Evolutionary conservation across 2,888 invertebrate genomes (phyloP), one percentile per base, ranked within the genome.

Genomic region (Agrochola lychnidis): DNA sequence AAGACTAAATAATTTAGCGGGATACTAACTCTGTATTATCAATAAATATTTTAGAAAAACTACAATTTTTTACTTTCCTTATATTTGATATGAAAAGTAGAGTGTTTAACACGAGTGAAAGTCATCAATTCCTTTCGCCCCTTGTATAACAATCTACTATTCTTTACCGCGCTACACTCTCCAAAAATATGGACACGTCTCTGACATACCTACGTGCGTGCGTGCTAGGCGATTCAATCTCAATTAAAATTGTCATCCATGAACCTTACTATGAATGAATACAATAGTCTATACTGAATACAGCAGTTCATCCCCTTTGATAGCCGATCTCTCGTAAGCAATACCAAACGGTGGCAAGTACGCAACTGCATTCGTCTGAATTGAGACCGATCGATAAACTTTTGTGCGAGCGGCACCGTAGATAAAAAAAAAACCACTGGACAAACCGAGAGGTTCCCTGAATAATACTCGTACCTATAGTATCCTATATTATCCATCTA

Each of bases 321-420:
- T 16, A 19, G 19, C 12, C 30, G 45, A 30, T 57, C 16, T 62
- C 9, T 16, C 16, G 48, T 36, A 36, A 36, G 53, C 7, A 36
- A 14, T 59, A 59, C 22, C n/a, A n/a, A 70, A 64, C 19, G 14
- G 30, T 16, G 40, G 45, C 45, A 82, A 70, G 64, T 45, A 30
- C 48, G n/a, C 53, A n/a, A 83, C 53, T 83, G 79, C 79, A 79
- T 56, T 66, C 53, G 79, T 48, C 22, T 42, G 42, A 66, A 25
- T 56, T 48, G 64, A 70, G 72, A 79, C n/a, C 79, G 79, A 80
- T 80, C 79, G 42, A 80, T 80, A 80, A 56, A 42, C 2, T 45
- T 42, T 70, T 22, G 25, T 19, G 75, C n/a, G 45, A 70, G 36
- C 53, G 22, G 53, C n/a, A 56, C 40, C 25, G 12, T 61, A 67